Base-by-base conservation (phyloP, 1,140 invertebrate genomes). In the Apis cerana region DNA sequence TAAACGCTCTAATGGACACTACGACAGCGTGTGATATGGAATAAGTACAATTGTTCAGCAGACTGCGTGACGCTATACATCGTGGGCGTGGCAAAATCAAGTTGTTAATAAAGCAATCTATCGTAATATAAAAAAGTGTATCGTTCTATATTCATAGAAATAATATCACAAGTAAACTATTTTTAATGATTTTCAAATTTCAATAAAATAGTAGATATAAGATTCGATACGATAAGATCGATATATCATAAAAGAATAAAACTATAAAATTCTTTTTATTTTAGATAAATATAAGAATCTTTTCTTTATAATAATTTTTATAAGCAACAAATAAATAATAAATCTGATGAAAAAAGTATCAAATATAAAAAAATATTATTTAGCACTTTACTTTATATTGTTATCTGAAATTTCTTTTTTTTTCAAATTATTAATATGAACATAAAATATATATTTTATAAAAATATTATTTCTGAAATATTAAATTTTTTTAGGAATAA, bases 11-110 rank as follows among this genome's bases (percentile, higher is more conserved):
- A 79, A 75, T 68, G 81, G 77, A 84, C 68, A 87, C 68, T 67
- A 68, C 76, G 43, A 59, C 81, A 75, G 56, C 68, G 62, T 80
- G 81, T 78, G 74, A 74, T 75, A 81, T 78, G 70, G 84, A 85
- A 80, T 69, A 76, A 74, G 82, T 72, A 64, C 81, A 72, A 78
- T 83, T 83, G 75, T 72, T 75, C 72, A 61, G 78, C 83, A 90
- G 85, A 90, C 89, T 88, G 88, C 85, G 75, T 75, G 86, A 88
- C 88, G 79, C 86, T 84, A 52, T 56, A 65, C 64, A 48, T n/a
- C 27, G 52, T 72, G 78, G 84, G 74, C 81, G 75, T 87, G 80
- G 77, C 74, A 52, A 52, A 56, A 59, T 27, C 59, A 48, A 70
- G 64, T 61, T 23, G 71, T 27, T 75, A 58, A 71, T 82, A 77